Conservation (phyloP, 2,888 invertebrate genomes). For the Phrixothrix hirtus region DNA sequence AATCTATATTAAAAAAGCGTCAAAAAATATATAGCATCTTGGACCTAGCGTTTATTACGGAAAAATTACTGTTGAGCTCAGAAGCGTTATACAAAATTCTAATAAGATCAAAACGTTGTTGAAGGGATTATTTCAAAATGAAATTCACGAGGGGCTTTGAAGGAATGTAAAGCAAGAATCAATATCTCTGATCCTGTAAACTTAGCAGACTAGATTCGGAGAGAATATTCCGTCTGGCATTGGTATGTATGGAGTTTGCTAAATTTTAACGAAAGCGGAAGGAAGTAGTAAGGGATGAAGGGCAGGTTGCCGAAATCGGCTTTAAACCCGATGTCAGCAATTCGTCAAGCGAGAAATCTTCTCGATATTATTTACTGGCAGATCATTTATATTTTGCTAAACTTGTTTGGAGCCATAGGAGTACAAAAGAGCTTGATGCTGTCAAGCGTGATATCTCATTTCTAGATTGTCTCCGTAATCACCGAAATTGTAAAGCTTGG, state of each 20-base stretch:
- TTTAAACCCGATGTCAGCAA: slow-evolving; percentile 6
- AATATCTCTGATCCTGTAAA: slow-evolving; percentile 17
- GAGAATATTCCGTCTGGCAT: slow-evolving; percentile 7
- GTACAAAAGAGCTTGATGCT: slow-evolving; percentile 4
- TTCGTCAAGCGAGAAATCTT: slow-evolving; percentile 25
- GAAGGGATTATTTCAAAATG: slow-evolving; percentile 20
- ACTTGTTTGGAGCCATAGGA: slow-evolving; percentile 5
- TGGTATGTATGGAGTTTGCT: slow-evolving; percentile 2
- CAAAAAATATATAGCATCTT: slow-evolving; percentile 5
- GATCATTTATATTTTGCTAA: slow-evolving; percentile 12
- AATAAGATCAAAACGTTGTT: background rate
- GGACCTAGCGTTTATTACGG: background rate
- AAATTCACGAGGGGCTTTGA: slow-evolving; percentile 16
- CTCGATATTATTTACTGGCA: slow-evolving; percentile 25
- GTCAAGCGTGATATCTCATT: background rate
- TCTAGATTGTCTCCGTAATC: background rate
- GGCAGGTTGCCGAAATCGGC: no score
- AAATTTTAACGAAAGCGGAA: slow-evolving; percentile 3
- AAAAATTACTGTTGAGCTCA: no score
- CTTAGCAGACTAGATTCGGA: slow-evolving; percentile 4
- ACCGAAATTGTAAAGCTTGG: background rate
- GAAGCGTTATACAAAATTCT: background rate
- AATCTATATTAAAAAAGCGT: slow-evolving; percentile 15
- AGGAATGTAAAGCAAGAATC: slow-evolving; percentile 25
- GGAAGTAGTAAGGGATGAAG: no score